Base-by-base conservation (phyloP, 1,140 invertebrate genomes). In the Piezodorus guildinii region DNA sequence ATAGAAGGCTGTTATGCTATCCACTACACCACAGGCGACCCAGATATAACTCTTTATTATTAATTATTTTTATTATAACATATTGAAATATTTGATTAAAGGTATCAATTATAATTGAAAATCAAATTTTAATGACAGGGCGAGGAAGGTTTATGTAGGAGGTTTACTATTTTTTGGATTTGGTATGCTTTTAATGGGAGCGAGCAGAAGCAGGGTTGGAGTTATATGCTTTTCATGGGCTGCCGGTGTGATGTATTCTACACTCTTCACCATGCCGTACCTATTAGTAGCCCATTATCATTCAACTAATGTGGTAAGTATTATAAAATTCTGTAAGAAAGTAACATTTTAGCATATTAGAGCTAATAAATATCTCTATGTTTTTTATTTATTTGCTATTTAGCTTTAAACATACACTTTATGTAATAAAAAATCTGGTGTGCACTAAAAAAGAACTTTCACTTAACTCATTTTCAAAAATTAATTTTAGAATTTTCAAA, bases 221-320 rank as follows among this genome's bases (percentile, higher is more conserved):
- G 91, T 94, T 0, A 85, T 95, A 46, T 69, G 94, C 8, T 92
- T 94, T 70, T 94, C 91, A 45, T 90, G 88, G 82, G 87, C 89
- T 0, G 91, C 91, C 3, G 94, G 94, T 0, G 85, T 98, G 27
- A 95, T 96, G 92, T 98, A 97, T 74, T 94, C 94, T 0, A 97
- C 94, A 0, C 78, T 98, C 14, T 97, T 98, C 74, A 98, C 94
- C 2, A 94, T 97, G 91, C 94, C 94, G 1, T 97, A 96, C 73
- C 75, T 97, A 15, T 77, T 97, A 19, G 83, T 97, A 12, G 93
- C 94, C 2, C 88, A 94, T 72, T 97, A 96, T 73, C 94, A 97
- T 72, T 84, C 89, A 14, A 84, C 83, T 43, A 85, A 88, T 67
- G 85, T 83, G 77, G 94, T 96, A 79, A 84, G 77, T 39, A 39